A percentile compares a stretch with the other conserved stretches of the same genome.
Evolutionary conservation across 2,797 vertebrate genomes (phyloP).

Genomic region (Muraenolepis orangiensis): DNA sequence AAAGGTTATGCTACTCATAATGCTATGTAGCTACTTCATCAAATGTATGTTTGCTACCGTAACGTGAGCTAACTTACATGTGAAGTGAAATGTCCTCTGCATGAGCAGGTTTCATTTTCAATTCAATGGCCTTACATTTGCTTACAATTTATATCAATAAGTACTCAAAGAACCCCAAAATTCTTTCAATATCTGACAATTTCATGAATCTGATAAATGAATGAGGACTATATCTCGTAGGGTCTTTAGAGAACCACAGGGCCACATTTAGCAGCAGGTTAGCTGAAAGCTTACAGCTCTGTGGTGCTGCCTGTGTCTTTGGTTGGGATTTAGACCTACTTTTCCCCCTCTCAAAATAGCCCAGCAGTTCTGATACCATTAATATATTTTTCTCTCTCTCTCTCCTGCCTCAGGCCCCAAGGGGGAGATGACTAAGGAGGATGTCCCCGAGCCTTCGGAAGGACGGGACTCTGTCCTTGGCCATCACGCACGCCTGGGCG

Average conservation of each 20-base stretch:
- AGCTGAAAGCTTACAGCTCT: background rate
- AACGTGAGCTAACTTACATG: background rate
- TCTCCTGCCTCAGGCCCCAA: conserved; percentile 53
- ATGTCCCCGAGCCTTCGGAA: conserved; percentile 78
- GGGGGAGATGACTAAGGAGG: conserved; percentile 95
- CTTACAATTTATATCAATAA: background rate
- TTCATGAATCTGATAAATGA: background rate
- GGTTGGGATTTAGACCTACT: background rate
- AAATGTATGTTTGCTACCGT: background rate
- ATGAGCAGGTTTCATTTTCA: background rate
- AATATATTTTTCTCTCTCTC: conserved; percentile 27
- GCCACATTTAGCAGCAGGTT: background rate
- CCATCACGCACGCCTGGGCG: conserved; percentile 66
- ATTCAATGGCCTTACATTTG: background rate
- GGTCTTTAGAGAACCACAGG: background rate
- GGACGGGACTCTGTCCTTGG: conserved; percentile 68
- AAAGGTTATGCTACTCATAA: background rate
- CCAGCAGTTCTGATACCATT: background rate
- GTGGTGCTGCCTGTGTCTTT: background rate
- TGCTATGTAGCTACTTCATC: background rate
- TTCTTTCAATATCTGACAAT: background rate
- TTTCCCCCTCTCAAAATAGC: conserved; percentile 2
- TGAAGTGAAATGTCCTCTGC: background rate
- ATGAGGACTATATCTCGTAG: background rate
- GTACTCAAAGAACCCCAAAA: background rate